A percentile compares a stretch with the other conserved stretches of the same genome.
Evolutionary conservation across 2,888 invertebrate species (phyloP).

Genomic region (Maniola hyperantus): DNA sequence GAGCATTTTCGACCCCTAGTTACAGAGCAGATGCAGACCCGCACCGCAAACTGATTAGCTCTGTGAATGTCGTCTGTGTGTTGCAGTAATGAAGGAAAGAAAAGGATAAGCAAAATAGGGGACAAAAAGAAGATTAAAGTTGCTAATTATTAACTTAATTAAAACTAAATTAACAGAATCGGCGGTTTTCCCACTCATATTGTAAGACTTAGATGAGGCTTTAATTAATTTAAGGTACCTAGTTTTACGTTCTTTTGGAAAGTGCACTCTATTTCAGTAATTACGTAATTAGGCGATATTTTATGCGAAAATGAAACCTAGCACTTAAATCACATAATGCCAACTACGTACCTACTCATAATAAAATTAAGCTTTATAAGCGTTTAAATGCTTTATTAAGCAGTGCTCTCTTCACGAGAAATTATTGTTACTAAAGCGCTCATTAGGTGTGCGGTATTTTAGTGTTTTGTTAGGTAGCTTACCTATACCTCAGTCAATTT

Average conservation of each 20-base stretch:
- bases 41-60: slow-evolving; percentile 11
- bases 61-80: not conserved
- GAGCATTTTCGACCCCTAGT: slow-evolving; percentile 12
- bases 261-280: not conserved
- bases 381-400: slow-evolving; percentile 20
- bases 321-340: not conserved
- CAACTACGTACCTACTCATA: not conserved
- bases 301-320: not conserved
- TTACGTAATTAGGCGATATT: not conserved
- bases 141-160: too few species aligned
- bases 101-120: not conserved
- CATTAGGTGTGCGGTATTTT: slow-evolving; percentile 18
- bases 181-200: too few species aligned
- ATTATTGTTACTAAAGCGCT: slow-evolving; percentile 19
- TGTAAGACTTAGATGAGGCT: not conserved
- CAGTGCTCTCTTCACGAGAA: slow-evolving; percentile 4
- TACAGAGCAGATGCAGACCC: not conserved
- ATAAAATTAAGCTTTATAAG: slow-evolving; percentile 8
- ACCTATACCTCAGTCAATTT: slow-evolving; percentile 4
- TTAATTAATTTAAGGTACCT: too few species aligned
- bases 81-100: not conserved
- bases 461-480: slow-evolving; percentile 15
- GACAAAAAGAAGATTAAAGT: not conserved
- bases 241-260: too few species aligned
- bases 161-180: too few species aligned